These are phyloP conservation scores for Alcis repandata DNA, from an alignment of 2,888 invertebrate species.

Conservation along the genomic window DNA sequence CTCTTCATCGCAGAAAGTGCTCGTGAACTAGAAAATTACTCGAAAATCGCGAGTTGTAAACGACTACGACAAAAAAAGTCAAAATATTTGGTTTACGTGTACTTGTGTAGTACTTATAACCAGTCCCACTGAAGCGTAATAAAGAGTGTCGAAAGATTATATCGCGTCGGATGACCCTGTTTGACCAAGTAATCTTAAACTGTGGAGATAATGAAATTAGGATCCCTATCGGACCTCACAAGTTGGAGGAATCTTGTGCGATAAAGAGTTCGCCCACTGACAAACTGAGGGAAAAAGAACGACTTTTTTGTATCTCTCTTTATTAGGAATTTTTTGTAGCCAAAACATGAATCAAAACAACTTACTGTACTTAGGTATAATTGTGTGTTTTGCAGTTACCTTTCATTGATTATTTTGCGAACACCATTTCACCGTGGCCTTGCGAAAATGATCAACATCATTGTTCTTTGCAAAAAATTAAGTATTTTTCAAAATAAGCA, in stretches of 20 bases:
- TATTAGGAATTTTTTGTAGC: too few species aligned
- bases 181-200: conserved; percentile 27
- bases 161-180: conserved; percentile 22
- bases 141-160: conserved; percentile 17
- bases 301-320: neutral
- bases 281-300: neutral
- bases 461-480: neutral
- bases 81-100: neutral
- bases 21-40: too few species aligned
- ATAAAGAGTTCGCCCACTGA: conserved; percentile 11
- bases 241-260: neutral
- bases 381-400: neutral
- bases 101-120: too few species aligned
- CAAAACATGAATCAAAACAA: neutral
- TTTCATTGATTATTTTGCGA: neutral
- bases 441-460: neutral
- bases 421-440: neutral
- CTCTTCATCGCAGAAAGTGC: too few species aligned
- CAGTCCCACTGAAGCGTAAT: conserved; percentile 1
- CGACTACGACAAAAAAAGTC: too few species aligned
- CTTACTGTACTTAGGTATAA: neutral
- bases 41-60: too few species aligned
- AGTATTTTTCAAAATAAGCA: too few species aligned
- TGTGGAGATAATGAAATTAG: conserved; percentile 25
- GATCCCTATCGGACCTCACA: conserved; percentile 32